phyloP scores from a whole-genome alignment of 2,888 invertebrate species.

The Lasioglossum malachurum region DNA sequence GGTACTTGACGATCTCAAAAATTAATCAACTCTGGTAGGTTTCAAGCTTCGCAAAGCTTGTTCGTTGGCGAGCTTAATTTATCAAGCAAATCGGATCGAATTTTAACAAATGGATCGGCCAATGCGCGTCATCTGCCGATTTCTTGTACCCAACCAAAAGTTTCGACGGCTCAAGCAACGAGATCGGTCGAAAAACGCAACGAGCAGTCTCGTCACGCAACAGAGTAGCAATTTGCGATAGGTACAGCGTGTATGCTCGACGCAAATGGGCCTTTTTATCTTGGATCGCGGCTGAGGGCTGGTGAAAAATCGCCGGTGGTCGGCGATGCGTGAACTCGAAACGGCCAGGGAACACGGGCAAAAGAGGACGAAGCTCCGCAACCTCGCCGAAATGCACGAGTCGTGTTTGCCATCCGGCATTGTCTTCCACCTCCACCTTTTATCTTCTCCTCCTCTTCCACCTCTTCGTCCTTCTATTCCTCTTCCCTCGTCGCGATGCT shows the following conservation, averaged over 20 bases:
- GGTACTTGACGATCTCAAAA: not conserved
- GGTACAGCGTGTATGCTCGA: conserved; percentile 24
- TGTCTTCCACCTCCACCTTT: conserved; percentile 49
- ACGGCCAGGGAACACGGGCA: conserved; percentile 28
- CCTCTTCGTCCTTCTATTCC: conserved; percentile 28
- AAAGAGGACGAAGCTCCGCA: conserved; percentile 43
- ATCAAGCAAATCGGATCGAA: not conserved
- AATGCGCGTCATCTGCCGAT: not conserved
- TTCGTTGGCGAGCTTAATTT: not conserved
- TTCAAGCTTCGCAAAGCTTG: not conserved
- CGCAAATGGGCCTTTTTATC: conserved; percentile 47
- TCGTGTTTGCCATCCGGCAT: conserved; percentile 61
- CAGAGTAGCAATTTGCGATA: conserved; percentile 15
- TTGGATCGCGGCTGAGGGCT: conserved; percentile 32
- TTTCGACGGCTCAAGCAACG: not conserved
- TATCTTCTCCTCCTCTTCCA: conserved; percentile 46
- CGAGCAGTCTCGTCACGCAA: conserved; percentile 19
- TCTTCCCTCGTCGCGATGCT: not conserved
- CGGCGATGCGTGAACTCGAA: conserved; percentile 53
- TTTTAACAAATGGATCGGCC: not conserved
- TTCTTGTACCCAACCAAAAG: not conserved
- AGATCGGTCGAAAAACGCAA: conserved; percentile 9
- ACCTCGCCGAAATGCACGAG: conserved; percentile 47
- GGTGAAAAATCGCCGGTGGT: conserved; percentile 50
- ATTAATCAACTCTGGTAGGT: not conserved